Evolutionary conservation across 1,140 invertebrate species (phyloP).

Genomic region (Phocides pigmalion): DNA sequence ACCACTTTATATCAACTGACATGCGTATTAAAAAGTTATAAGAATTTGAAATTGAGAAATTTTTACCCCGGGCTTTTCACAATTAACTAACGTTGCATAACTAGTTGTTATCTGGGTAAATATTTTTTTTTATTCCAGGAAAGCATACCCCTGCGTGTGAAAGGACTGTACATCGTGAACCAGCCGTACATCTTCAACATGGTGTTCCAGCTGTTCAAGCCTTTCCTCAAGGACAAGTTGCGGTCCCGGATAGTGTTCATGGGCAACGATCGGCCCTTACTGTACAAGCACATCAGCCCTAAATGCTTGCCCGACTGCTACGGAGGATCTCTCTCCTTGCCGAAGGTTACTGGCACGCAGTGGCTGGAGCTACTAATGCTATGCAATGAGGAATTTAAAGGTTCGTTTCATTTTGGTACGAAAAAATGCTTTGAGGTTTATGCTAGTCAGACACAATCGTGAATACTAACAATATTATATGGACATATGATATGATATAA

Average conservation of each 20-base stretch:
- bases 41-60: too few relatives aligned
- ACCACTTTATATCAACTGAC: too few relatives aligned
- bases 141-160: constrained; percentile 91
- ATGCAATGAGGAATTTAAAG: constrained; percentile 89
- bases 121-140: constrained; percentile 84
- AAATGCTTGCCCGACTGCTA: constrained; percentile 91
- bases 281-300: constrained; percentile 91
- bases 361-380: constrained; percentile 89
- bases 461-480: too few relatives aligned
- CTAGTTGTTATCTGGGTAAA: too few relatives aligned
- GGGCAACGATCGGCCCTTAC: constrained; percentile 90
- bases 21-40: too few relatives aligned
- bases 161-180: constrained; percentile 94
- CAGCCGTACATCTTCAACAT: constrained; percentile 95
- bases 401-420: too few relatives aligned
- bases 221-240: constrained; percentile 91
- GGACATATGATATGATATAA: too few relatives aligned
- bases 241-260: constrained; percentile 92
- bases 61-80: too few relatives aligned
- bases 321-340: constrained; percentile 89
- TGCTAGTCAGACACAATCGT: too few relatives aligned
- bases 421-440: background rate
- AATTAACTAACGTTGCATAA: too few relatives aligned
- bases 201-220: constrained; percentile 94
- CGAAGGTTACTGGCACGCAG: constrained; percentile 86